These are phyloP conservation scores for Cenopis cana DNA, from an alignment of 2,888 invertebrate genomes.

Conservation along the genomic window DNA sequence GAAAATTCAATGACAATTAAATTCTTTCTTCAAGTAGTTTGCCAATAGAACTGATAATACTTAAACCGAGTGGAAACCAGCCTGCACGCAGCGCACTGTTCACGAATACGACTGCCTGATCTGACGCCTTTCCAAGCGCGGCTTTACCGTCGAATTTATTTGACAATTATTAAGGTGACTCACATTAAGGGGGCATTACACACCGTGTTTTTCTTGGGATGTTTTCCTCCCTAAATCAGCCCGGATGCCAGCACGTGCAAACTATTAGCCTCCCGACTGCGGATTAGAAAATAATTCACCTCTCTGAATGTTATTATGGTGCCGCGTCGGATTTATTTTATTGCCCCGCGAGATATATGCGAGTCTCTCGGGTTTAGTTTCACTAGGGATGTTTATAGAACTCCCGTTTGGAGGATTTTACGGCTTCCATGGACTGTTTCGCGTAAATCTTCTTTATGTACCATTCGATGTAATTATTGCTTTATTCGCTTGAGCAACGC, in stretches of 20 bases:
- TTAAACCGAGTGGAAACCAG: neutral
- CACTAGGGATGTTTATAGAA: slow-evolving; percentile 78
- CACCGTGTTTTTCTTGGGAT: slow-evolving; percentile 82
- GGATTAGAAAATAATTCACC: slow-evolving; percentile 85
- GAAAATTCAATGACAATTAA: too few relatives aligned
- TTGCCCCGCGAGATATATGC: slow-evolving; percentile 76
- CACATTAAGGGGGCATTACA: slow-evolving; percentile 80
- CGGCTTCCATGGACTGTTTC: slow-evolving; percentile 60
- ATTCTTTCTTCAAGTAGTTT: neutral
- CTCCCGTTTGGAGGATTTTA: slow-evolving; percentile 74
- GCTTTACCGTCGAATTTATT: slow-evolving; percentile 79
- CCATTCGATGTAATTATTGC: slow-evolving; percentile 75
- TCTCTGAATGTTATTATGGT: slow-evolving; percentile 83
- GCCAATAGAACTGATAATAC: neutral
- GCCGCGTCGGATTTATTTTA: slow-evolving; percentile 82
- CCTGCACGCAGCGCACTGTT: neutral
- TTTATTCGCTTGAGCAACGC: slow-evolving; percentile 77
- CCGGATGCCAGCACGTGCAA: slow-evolving; percentile 80
- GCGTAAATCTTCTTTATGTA: slow-evolving; percentile 80
- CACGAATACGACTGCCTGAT: neutral
- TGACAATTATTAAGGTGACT: slow-evolving; percentile 84
- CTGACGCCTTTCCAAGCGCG: slow-evolving; percentile 68
- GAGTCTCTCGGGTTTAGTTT: slow-evolving; percentile 78
- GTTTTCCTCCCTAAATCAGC: slow-evolving; percentile 78
- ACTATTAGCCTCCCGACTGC: slow-evolving; percentile 81